A percentile compares a stretch with the other conserved stretches of the same genome.
Conservation (phyloP, 2,888 invertebrate species). For the Vanessa cardui region DNA sequence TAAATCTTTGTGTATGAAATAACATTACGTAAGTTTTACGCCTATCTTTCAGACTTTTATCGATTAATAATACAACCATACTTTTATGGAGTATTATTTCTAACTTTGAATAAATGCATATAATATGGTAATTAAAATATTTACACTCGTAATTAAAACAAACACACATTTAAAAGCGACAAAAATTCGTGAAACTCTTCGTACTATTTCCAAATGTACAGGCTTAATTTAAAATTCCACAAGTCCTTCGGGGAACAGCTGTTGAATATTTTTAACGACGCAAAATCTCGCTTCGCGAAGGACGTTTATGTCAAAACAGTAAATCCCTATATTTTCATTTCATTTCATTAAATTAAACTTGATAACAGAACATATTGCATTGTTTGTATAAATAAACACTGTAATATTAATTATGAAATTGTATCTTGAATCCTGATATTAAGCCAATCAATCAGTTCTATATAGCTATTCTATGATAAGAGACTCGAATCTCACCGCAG, state of each 20-base stretch:
- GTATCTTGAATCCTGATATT: neutral
- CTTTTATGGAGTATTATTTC: too few species aligned
- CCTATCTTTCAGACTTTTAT: too few species aligned
- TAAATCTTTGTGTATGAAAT: too few species aligned
- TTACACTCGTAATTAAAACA: conserved; percentile 1
- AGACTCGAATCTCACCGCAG: too few species aligned
- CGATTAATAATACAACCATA: too few species aligned
- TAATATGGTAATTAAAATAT: neutral
- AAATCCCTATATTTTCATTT: neutral
- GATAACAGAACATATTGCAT: neutral
- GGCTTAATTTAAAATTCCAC: conserved; percentile 47
- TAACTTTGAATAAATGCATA: neutral
- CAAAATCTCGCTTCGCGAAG: conserved; percentile 36
- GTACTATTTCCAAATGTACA: conserved; percentile 13
- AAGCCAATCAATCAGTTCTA: neutral
- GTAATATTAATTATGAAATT: neutral
- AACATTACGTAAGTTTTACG: too few species aligned
- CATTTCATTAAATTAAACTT: neutral
- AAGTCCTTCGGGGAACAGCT: conserved; percentile 59
- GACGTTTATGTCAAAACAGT: neutral
- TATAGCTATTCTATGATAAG: too few species aligned
- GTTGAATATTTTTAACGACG: conserved; percentile 64
- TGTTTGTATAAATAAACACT: neutral
- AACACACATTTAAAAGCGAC: neutral
- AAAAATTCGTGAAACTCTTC: conserved; percentile 12